Evolutionary conservation across 2,888 invertebrate genomes (phyloP).

Genomic region (Epsilonema sp.): DNA sequence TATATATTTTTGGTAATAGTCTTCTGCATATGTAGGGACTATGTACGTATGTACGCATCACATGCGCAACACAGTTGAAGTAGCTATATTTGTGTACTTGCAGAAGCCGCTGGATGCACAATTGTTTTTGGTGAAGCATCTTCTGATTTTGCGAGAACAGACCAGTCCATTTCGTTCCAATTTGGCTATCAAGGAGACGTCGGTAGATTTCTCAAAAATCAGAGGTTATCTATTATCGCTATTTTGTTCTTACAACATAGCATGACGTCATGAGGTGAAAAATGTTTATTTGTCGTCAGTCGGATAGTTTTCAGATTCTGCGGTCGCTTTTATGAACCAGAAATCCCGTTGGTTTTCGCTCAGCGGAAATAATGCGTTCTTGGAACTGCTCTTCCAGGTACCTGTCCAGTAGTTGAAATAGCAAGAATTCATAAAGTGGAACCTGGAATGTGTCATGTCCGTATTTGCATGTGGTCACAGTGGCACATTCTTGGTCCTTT

Average conservation of each 20-base stretch:
- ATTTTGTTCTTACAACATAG: background rate
- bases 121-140: conserved; percentile 90
- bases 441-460: too few species aligned
- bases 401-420: too few species aligned
- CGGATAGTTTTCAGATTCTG: conserved; percentile 34
- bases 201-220: conserved; percentile 75
- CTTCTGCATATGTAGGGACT: too few species aligned
- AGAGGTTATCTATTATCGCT: conserved; percentile 40
- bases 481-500: too few species aligned
- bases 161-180: conserved; percentile 72
- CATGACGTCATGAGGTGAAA: too few species aligned
- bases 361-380: conserved; percentile 64
- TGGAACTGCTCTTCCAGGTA: conserved; percentile 53
- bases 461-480: too few species aligned
- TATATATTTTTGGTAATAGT: too few species aligned
- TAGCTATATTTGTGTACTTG: background rate
- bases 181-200: conserved; percentile 72
- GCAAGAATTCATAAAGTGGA: too few species aligned
- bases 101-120: conserved; percentile 65
- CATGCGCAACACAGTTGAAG: too few species aligned
- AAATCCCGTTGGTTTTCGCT: conserved; percentile 65
- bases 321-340: conserved; percentile 41
- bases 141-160: conserved; percentile 85
- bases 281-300: too few species aligned
- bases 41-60: background rate